Conservation (phyloP, 37 sponge, comb jelly and placozoan genomes). For the Aphrocallistes beatrix region DNA sequence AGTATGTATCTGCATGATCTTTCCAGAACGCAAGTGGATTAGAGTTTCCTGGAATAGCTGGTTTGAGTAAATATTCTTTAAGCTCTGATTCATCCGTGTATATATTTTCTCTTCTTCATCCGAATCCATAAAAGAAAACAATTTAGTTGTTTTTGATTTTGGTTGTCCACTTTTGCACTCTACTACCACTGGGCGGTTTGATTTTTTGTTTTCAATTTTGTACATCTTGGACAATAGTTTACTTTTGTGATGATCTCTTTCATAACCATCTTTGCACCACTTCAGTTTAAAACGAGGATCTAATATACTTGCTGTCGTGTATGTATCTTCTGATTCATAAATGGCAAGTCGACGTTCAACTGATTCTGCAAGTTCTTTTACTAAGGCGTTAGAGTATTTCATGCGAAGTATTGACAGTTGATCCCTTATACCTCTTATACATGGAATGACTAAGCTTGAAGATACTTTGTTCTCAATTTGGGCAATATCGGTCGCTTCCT, state of each 20-base stretch:
- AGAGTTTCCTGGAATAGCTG: conserved; percentile 19
- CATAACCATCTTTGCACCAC: conserved; percentile 23
- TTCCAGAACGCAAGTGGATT: conserved; percentile 20
- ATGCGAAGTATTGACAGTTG: background rate
- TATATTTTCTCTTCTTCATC: conserved; percentile 14
- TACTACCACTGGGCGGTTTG: conserved; percentile 17
- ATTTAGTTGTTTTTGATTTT: conserved; percentile 17
- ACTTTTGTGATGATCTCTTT: conserved; percentile 6
- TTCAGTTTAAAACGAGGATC: conserved; percentile 31
- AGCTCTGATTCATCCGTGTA: conserved; percentile 19
- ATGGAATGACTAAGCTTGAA: conserved; percentile 24
- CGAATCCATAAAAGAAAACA: conserved; percentile 2
- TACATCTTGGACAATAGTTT: conserved; percentile 19
- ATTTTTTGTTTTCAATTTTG: conserved; percentile 12
- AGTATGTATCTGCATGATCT: conserved; percentile 18
- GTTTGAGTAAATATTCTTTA: conserved; percentile 15
- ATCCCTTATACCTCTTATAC: conserved; percentile 18
- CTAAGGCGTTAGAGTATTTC: conserved; percentile 20
- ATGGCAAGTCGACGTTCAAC: conserved; percentile 16
- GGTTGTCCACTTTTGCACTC: conserved; percentile 3
- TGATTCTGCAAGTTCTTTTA: conserved; percentile 15
- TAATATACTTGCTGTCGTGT: conserved; percentile 21
- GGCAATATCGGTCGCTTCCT: conserved; percentile 28
- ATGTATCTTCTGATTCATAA: conserved; percentile 20
- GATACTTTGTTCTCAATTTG: conserved; percentile 26